phyloP scores from a whole-genome alignment of 2,797 vertebrate species.

The Kryptolebias ocellatus region DNA sequence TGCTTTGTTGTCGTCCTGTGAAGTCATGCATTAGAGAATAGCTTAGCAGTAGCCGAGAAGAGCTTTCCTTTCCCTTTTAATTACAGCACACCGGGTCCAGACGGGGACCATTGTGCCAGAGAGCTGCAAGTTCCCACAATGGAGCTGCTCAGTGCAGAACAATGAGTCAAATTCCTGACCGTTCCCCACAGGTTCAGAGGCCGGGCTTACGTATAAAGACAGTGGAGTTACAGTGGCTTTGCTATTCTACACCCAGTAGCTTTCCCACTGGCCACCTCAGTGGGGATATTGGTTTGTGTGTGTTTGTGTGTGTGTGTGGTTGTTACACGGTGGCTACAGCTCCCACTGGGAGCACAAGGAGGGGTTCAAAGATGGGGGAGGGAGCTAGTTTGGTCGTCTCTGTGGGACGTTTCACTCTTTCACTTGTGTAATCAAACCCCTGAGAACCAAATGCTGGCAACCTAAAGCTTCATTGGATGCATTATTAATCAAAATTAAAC shows the following conservation, averaged over 20 bases:
- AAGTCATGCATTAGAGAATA: constrained; percentile 78
- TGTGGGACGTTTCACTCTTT: constrained; percentile 56
- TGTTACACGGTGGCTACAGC: constrained; percentile 52
- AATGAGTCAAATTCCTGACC: constrained; percentile 80
- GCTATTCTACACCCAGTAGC: constrained; percentile 74
- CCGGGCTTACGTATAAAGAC: constrained; percentile 68
- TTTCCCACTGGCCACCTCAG: constrained; percentile 72
- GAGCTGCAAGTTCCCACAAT: constrained; percentile 80
- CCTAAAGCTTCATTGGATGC: constrained; percentile 25
- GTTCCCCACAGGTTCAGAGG: constrained; percentile 77
- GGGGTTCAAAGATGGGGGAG: constrained; percentile 58
- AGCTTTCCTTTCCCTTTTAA: constrained; percentile 77
- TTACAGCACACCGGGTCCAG: constrained; percentile 71
- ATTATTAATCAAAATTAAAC: constrained; percentile 40
- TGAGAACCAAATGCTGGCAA: constrained; percentile 72
- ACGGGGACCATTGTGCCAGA: constrained; percentile 74
- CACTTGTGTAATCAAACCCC: constrained; percentile 77
- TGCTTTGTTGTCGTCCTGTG: constrained; percentile 75
- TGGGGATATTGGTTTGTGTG: constrained; percentile 58
- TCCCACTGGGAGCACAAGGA: constrained; percentile 67
- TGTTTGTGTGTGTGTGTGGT: constrained; percentile 46
- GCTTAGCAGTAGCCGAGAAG: constrained; percentile 65
- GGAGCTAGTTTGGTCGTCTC: constrained; percentile 55
- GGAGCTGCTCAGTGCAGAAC: constrained; percentile 76
- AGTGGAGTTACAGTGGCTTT: constrained; percentile 76